Base-by-base conservation (phyloP, 2,113 vertebrate genomes). In the Euleptes europaea region DNA sequence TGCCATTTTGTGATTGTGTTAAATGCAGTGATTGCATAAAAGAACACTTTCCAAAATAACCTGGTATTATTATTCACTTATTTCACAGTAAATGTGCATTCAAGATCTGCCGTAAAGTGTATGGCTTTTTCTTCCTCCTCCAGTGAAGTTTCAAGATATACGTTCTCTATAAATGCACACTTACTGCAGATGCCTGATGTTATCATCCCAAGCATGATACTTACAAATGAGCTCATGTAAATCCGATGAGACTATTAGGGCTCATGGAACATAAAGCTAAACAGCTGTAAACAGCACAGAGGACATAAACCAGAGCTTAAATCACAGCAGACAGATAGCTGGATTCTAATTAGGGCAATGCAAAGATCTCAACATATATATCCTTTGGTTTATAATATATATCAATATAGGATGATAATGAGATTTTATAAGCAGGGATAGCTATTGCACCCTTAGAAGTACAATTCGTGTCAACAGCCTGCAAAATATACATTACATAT, bases 1-100 rank as follows among this genome's bases (percentile, higher is more conserved):
- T 95, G 95, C 96, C 96, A 97, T 96, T 97, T 98, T 98, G 97
- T 96, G 97, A 98, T 97, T 98, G 98, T 98, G 98, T 97, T 97
- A 97, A 97, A 98, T 96, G 96, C 97, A 96, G 94, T 88, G 91
- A 95, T 92, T 95, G 95, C 95, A 96, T 96, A 97, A 97, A 97
- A 96, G 97, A 95, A 96, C 95, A 94, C 95, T 97, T 95, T 97
- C 96, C 96, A 95, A 97, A 97, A 97, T 97, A 97, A 97, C 95
- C 94, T 91, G 90, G 94, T 95, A 95, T 97, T 96, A 97, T 97
- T 97, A 96, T 95, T 97, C 96, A 96, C 94, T 97, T 96, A 97
- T 95, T 97, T 97, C 94, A 96, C 96, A 96, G 95, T 95, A 96
- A 97, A 96, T 96, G 95, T 96, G 93, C 94, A 96, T 97, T 97